These are phyloP conservation scores for Drosophila recens DNA, from an alignment of 2,888 invertebrate species.

Conservation along the genomic window DNA sequence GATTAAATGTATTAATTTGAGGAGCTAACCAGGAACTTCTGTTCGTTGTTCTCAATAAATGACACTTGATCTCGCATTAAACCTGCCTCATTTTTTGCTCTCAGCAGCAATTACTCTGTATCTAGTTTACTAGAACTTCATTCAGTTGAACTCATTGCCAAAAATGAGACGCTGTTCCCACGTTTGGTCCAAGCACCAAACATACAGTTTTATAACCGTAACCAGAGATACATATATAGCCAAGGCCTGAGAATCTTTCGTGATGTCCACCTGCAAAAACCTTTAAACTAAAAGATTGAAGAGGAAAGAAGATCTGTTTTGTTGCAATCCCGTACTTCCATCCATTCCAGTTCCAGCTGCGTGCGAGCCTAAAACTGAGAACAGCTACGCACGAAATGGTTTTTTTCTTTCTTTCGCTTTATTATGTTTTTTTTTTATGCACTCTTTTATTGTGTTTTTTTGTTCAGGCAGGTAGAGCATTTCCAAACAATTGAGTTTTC, in stretches of 20 bases:
- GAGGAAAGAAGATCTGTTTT: conserved; percentile 73
- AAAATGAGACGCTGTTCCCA: conserved; percentile 64
- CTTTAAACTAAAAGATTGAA: conserved; percentile 48
- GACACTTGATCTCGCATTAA: conserved; percentile 2
- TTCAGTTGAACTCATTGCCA: conserved; percentile 41
- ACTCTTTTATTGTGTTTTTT: conserved; percentile 19
- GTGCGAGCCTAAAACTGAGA: conserved; percentile 44
- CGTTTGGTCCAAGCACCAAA: conserved; percentile 55
- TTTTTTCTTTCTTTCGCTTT: conserved; percentile 29
- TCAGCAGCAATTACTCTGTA: conserved; percentile 7
- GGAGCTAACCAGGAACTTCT: not conserved
- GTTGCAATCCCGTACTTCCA: conserved; percentile 59
- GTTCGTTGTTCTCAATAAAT: not conserved
- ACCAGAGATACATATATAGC: conserved; percentile 46
- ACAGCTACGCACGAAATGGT: conserved; percentile 56
- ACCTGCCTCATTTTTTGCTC: not conserved
- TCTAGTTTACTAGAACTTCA: conserved; percentile 30
- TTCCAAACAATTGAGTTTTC: conserved; percentile 77
- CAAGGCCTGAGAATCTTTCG: conserved; percentile 71
- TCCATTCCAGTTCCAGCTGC: conserved; percentile 48
- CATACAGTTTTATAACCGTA: conserved; percentile 72
- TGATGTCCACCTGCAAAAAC: conserved; percentile 71
- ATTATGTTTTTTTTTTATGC: conserved; percentile 29
- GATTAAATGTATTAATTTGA: not conserved
- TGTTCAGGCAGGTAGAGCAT: conserved; percentile 57